Conservation (phyloP, 2,113 vertebrate species). For the Pterophyllum scalare region DNA sequence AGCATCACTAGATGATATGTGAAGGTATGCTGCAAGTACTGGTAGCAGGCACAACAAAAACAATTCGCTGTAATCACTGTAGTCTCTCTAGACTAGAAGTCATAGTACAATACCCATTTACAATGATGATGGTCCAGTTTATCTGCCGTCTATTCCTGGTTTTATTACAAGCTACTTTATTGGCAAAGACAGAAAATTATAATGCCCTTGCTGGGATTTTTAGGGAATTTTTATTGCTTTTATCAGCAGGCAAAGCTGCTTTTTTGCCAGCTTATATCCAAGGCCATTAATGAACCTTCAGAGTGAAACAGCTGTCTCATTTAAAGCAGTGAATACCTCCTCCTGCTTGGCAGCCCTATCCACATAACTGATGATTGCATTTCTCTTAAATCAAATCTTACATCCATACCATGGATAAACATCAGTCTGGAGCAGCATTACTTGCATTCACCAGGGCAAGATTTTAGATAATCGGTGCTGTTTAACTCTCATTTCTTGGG, state of each 20-base stretch:
- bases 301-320: not conserved
- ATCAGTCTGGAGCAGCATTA: not conserved
- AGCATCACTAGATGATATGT: too few species aligned
- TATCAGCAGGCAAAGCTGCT: not conserved
- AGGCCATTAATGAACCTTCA: not conserved
- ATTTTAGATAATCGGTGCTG: not conserved
- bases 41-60: not conserved
- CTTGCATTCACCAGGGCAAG: too few species aligned
- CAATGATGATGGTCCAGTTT: not conserved
- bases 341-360: not conserved
- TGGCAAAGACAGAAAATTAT: not conserved
- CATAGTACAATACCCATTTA: not conserved
- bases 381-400: not conserved
- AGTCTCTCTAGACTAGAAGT: not conserved
- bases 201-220: not conserved
- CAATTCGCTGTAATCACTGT: not conserved
- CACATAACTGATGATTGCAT: not conserved
- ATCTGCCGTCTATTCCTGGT: not conserved
- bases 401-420: not conserved
- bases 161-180: not conserved
- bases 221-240: not conserved
- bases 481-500: not conserved
- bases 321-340: not conserved
- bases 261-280: not conserved
- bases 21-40: too few species aligned